These are phyloP conservation scores for Percopsis transmontana DNA, from an alignment of 2,113 vertebrate genomes.

Conservation along the genomic window DNA sequence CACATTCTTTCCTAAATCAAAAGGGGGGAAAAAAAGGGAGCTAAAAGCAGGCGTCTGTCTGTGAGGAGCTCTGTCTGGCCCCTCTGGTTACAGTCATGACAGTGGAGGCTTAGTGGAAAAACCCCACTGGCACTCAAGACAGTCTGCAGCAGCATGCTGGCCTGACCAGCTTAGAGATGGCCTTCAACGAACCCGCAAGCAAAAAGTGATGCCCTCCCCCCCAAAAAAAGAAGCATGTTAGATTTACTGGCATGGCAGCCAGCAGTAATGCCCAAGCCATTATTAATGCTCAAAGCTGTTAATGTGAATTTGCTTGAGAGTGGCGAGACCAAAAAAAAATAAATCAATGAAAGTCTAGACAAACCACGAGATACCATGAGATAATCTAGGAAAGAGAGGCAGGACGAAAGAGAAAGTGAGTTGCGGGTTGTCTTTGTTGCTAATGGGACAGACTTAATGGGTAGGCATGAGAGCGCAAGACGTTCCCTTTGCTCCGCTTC, in stretches of 20 bases:
- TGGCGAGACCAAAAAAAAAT: constrained; percentile 10
- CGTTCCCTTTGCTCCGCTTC: constrained; percentile 57
- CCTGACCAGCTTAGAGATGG: constrained; percentile 43
- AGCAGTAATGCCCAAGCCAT: constrained; percentile 55
- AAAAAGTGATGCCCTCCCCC: constrained; percentile 45
- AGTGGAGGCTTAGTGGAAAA: constrained; percentile 67
- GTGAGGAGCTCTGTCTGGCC: constrained; percentile 36
- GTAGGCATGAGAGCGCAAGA: constrained; percentile 47
- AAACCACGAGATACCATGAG: constrained; percentile 43
- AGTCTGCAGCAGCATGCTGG: constrained; percentile 43
- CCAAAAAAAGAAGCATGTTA: constrained; percentile 47
- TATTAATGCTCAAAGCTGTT: neutral
- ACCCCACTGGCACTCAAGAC: constrained; percentile 54
- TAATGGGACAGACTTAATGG: constrained; percentile 40
- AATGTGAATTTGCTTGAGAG: constrained; percentile 69
- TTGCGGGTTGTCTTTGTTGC: constrained; percentile 28
- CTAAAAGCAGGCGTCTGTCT: constrained; percentile 50
- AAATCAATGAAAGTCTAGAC: constrained; percentile 45
- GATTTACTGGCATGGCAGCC: constrained; percentile 64
- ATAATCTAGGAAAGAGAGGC: constrained; percentile 31
- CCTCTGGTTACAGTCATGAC: constrained; percentile 49
- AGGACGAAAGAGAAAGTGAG: constrained; percentile 22
- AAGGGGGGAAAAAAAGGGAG: constrained; percentile 31
- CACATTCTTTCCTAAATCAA: constrained; percentile 49
- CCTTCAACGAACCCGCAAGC: constrained; percentile 60